Percentiles rank a stretch among this genome's conserved stretches.
Conservation (phyloP, 2,113 vertebrate genomes). For the Sturnus vulgaris region DNA sequence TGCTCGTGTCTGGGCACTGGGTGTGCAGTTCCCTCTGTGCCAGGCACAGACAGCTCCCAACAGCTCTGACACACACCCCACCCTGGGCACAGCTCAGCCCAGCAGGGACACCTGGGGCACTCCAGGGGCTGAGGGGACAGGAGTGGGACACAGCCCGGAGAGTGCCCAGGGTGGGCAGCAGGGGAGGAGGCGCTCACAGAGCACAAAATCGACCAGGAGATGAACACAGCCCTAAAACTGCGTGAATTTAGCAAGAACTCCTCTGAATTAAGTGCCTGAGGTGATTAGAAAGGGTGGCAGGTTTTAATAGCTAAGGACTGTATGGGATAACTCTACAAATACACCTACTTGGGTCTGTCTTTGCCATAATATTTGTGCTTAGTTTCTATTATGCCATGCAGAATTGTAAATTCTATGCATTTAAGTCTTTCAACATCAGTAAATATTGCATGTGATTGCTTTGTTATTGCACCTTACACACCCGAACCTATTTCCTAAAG, state of each 20-base stretch:
- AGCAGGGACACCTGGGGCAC: background rate
- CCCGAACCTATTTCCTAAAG: background rate
- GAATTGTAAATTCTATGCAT: background rate
- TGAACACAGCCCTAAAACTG: background rate
- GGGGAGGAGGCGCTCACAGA: fast-evolving
- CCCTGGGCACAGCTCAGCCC: background rate
- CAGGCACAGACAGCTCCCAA: fast-evolving
- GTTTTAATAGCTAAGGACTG: background rate
- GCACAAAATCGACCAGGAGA: background rate
- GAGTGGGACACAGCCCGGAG: fast-evolving
- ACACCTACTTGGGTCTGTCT: background rate
- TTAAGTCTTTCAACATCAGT: background rate
- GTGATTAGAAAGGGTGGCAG: background rate
- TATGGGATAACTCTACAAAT: background rate
- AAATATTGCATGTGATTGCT: background rate
- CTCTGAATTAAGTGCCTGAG: background rate
- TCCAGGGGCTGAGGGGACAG: background rate
- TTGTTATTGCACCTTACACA: background rate
- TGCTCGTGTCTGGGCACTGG: fast-evolving
- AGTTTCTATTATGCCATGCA: background rate
- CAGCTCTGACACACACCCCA: fast-evolving
- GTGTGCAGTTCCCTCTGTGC: fast-evolving
- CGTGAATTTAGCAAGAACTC: background rate
- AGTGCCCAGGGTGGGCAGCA: background rate
- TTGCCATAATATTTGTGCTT: background rate